Evolutionary conservation across 2,113 vertebrate genomes (phyloP).

Genomic region (Monarcha castaneiventris): DNA sequence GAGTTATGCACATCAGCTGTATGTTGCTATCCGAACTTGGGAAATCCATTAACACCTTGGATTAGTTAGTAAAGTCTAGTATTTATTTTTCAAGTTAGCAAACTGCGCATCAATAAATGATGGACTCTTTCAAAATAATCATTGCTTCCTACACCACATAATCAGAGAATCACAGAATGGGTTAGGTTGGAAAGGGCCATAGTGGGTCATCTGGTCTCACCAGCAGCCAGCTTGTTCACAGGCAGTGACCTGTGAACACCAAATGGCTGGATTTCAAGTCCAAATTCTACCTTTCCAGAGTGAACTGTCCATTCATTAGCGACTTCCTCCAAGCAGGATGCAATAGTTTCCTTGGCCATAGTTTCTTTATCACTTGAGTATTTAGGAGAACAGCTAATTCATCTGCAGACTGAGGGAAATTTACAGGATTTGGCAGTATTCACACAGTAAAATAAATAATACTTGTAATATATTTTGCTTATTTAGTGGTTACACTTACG

Average conservation of each 20-base stretch:
- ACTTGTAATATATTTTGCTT: background rate
- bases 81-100: background rate
- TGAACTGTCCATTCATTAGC: background rate
- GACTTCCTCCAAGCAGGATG: background rate
- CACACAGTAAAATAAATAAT: constrained; percentile 22
- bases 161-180: background rate
- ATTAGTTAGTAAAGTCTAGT: background rate
- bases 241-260: background rate
- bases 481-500: background rate
- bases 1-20: background rate
- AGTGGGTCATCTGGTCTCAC: background rate
- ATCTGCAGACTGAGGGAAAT: background rate
- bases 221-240: background rate
- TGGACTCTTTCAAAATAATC: background rate
- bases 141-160: background rate
- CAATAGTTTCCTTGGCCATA: background rate
- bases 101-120: background rate
- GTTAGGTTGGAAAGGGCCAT: background rate
- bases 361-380: background rate
- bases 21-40: background rate
- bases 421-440: background rate
- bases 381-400: constrained; percentile 18
- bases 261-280: background rate
- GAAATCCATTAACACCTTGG: background rate
- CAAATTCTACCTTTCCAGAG: background rate